A percentile compares a stretch with the other conserved stretches of the same genome.
Conservation (phyloP, 1,140 invertebrate species). For the Pomacea maculata region DNA sequence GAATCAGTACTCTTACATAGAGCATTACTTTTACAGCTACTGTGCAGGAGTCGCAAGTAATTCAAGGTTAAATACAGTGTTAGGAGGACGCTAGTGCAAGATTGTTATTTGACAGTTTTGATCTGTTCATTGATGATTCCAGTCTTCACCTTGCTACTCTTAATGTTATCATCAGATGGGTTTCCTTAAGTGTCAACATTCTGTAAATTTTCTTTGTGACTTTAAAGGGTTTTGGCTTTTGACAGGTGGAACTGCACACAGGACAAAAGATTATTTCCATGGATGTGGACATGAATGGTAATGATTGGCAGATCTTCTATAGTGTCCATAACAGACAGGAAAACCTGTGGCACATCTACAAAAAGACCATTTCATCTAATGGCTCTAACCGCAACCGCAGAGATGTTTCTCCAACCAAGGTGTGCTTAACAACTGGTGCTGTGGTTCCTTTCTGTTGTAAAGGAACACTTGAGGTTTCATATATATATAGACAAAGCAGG, state of each 20-base stretch:
- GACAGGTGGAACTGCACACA: neutral
- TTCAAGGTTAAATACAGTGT: too few relatives aligned
- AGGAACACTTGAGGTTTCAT: too few relatives aligned
- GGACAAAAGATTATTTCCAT: neutral
- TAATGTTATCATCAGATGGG: too few relatives aligned
- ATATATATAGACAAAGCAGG: too few relatives aligned
- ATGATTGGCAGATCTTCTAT: neutral
- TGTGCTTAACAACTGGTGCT: neutral
- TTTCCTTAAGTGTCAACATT: neutral
- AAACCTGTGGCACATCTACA: neutral
- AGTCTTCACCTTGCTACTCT: too few relatives aligned
- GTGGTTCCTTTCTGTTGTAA: too few relatives aligned
- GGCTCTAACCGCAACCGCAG: neutral
- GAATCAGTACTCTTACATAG: too few relatives aligned
- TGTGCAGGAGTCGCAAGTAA: too few relatives aligned
- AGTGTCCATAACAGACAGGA: neutral
- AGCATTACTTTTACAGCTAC: too few relatives aligned
- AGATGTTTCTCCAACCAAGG: neutral
- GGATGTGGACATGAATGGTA: neutral
- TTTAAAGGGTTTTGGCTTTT: neutral
- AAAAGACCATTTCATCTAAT: neutral
- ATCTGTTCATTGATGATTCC: too few relatives aligned
- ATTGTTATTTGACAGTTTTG: too few relatives aligned
- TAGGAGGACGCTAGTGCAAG: too few relatives aligned
- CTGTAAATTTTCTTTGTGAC: neutral